Percentiles rank a stretch among this genome's conserved stretches.
Conservation (phyloP, 2,888 invertebrate genomes). For the Lissocephala sabroskyi region DNA sequence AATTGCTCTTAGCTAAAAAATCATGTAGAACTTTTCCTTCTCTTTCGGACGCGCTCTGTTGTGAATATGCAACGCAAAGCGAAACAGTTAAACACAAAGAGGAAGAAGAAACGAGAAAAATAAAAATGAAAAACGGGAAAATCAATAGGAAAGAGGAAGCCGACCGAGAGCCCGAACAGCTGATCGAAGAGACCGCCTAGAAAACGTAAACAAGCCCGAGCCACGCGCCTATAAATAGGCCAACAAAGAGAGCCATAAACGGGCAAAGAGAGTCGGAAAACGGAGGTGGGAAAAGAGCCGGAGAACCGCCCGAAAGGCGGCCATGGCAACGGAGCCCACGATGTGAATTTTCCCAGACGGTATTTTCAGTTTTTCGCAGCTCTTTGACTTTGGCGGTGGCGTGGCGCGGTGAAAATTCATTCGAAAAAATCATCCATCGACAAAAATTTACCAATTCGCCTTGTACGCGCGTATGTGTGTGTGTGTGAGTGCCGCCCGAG, state of each 20-base stretch:
- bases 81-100: slow-evolving; percentile 20
- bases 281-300: not conserved
- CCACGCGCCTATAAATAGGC: slow-evolving; percentile 29
- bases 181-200: slow-evolving; percentile 14
- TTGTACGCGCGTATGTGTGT: slow-evolving; percentile 21
- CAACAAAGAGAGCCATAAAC: too few relatives aligned
- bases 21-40: too few relatives aligned
- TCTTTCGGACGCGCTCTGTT: too few relatives aligned
- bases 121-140: slow-evolving; percentile 26
- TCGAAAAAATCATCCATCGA: slow-evolving; percentile 11
- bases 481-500: slow-evolving; percentile 42
- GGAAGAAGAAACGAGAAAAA: slow-evolving; percentile 12
- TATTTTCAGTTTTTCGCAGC: slow-evolving; percentile 62
- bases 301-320: not conserved
- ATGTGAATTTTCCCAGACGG: slow-evolving; percentile 11
- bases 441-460: slow-evolving; percentile 4
- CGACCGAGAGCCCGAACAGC: slow-evolving; percentile 34
- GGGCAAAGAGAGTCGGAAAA: slow-evolving; percentile 2
- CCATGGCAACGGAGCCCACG: not conserved
- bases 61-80: slow-evolving; percentile 46
- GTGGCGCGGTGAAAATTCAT: slow-evolving; percentile 20
- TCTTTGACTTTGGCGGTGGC: slow-evolving; percentile 60
- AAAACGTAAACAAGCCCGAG: slow-evolving; percentile 43
- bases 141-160: slow-evolving; percentile 42
- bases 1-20: too few relatives aligned